Conservation (phyloP, 2,888 invertebrate genomes). For the Colostygia pectinataria region DNA sequence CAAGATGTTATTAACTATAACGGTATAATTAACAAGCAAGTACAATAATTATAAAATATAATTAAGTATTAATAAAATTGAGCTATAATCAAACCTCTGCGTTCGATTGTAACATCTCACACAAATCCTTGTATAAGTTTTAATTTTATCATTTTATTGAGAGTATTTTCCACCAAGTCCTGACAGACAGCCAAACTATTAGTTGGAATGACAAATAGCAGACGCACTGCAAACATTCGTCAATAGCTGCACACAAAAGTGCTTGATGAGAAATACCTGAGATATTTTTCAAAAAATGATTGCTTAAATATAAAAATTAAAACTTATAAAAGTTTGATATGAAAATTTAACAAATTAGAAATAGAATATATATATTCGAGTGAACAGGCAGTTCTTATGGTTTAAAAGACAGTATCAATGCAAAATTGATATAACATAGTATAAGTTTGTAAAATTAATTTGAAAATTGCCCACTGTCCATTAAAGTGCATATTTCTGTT, state of each 20-base stretch:
- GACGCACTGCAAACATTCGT: no score
- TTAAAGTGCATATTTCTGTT: neutral
- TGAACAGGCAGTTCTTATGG: conserved; percentile 14
- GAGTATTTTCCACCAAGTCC: neutral
- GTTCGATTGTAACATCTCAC: conserved; percentile 41
- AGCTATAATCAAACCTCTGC: conserved; percentile 69
- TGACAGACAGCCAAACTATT: neutral
- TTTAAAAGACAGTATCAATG: conserved; percentile 22
- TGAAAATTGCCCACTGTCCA: conserved; percentile 9
- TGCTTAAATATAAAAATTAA: conserved; percentile 4
- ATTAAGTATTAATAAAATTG: conserved; percentile 77
- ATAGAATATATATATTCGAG: conserved; percentile 18
- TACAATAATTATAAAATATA: conserved; percentile 59
- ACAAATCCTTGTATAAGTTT: conserved; percentile 18
- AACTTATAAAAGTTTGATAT: conserved; percentile 17
- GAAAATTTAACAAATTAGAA: conserved; percentile 30
- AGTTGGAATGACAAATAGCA: neutral
- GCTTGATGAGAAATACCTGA: neutral
- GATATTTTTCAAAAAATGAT: neutral
- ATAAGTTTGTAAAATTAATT: conserved; percentile 22
- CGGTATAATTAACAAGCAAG: conserved; percentile 68
- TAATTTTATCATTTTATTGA: conserved; percentile 14
- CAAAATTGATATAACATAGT: conserved; percentile 26
- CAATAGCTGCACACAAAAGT: neutral
- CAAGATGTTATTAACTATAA: conserved; percentile 48